Percentiles rank a stretch among this genome's conserved stretches.
phyloP scores from a whole-genome alignment of 2,888 invertebrate species.

The Phrixothrix hirtus region DNA sequence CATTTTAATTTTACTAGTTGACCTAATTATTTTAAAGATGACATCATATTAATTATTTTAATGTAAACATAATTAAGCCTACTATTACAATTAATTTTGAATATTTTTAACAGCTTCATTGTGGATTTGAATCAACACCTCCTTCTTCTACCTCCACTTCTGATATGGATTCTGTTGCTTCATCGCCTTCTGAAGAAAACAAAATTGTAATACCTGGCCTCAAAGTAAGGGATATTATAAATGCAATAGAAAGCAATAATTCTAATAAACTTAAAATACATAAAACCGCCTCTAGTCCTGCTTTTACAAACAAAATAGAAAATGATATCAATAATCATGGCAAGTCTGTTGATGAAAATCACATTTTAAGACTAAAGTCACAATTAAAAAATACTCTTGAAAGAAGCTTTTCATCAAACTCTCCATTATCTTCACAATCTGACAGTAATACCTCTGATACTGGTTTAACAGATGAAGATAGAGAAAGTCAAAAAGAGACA shows the following conservation, averaged over 20 bases:
- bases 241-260: constrained; percentile 20
- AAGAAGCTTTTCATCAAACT: constrained; percentile 41
- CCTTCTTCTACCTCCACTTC: constrained; percentile 51
- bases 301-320: constrained; percentile 5
- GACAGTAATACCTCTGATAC: constrained; percentile 15
- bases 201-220: constrained; percentile 34
- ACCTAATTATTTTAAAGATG: no score
- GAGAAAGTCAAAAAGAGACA: constrained; percentile 30
- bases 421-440: no score
- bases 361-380: constrained; percentile 44
- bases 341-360: constrained; percentile 22
- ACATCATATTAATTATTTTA: no score
- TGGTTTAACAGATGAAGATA: constrained; percentile 33
- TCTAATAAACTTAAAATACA: constrained; percentile 1
- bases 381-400: constrained; percentile 44
- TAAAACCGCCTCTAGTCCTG: constrained; percentile 6
- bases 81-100: neutral
- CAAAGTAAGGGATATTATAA: constrained; percentile 47
- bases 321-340: constrained; percentile 2
- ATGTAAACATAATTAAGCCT: no score
- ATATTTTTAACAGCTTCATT: constrained; percentile 36
- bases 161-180: constrained; percentile 55
- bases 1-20: no score
- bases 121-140: no score
- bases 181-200: constrained; percentile 50